Evolutionary conservation across 2,888 invertebrate species (phyloP).

Genomic region (Stenichneumon culpator): DNA sequence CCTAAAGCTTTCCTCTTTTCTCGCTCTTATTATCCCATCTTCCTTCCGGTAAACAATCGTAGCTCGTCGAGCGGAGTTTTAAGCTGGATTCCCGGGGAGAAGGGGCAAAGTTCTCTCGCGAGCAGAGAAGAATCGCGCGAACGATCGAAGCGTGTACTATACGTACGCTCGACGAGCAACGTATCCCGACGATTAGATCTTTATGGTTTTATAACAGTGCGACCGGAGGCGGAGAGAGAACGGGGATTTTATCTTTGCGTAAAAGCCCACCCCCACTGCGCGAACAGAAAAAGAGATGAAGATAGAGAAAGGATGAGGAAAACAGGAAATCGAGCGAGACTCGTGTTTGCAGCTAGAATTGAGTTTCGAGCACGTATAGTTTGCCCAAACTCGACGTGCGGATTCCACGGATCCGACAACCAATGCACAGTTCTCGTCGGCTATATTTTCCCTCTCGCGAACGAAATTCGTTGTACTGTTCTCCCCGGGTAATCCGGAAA

Average conservation of each 20-base stretch:
- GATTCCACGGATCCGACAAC: background rate
- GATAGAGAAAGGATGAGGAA: conserved; percentile 35
- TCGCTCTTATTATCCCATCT: conserved; percentile 45
- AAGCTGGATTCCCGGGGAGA: conserved; percentile 20
- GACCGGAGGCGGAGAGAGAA: conserved; percentile 62
- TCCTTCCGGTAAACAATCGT: conserved; percentile 58
- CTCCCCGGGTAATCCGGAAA: conserved; percentile 66
- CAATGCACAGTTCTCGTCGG: conserved; percentile 60
- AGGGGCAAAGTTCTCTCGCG: conserved; percentile 41
- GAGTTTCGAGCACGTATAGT: conserved; percentile 68
- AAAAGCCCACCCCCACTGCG: conserved; percentile 31
- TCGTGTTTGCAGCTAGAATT: conserved; percentile 64
- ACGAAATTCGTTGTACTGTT: conserved; percentile 51
- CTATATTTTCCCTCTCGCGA: conserved; percentile 49
- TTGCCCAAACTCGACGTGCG: conserved; percentile 38
- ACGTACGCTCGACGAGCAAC: conserved; percentile 53
- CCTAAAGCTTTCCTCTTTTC: conserved; percentile 11
- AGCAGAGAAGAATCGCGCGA: conserved; percentile 39
- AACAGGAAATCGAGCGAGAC: conserved; percentile 37
- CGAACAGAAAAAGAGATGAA: conserved; percentile 34
- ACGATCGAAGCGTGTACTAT: conserved; percentile 10
- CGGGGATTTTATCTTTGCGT: conserved; percentile 74
- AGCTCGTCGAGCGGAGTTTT: conserved; percentile 31
- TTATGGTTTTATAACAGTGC: conserved; percentile 82
- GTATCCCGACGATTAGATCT: conserved; percentile 80